Conservation (phyloP, 2,797 vertebrate genomes). For the Synanceia verrucosa region DNA sequence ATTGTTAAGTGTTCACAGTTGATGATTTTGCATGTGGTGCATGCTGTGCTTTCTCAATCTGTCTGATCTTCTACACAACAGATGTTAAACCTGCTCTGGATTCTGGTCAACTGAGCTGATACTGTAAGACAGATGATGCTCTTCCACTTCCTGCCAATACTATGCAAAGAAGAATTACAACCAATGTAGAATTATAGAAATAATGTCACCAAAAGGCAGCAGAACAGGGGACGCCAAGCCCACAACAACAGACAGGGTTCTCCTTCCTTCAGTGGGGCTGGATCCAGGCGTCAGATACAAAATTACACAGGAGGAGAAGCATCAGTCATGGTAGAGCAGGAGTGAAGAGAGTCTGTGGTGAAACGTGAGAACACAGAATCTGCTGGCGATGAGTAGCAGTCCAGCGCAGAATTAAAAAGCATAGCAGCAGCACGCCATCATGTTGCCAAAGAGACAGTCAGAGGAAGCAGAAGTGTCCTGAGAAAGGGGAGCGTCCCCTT, state of each 20-base stretch:
- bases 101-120: background rate
- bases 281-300: slow-evolving; percentile 17
- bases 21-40: no score
- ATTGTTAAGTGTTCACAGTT: background rate
- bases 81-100: background rate
- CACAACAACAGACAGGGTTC: background rate
- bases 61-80: background rate
- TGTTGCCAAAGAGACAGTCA: slow-evolving; percentile 14
- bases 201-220: background rate
- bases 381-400: slow-evolving; percentile 1
- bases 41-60: background rate
- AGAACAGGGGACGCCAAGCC: background rate
- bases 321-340: background rate
- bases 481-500: slow-evolving; percentile 8
- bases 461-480: slow-evolving; percentile 40
- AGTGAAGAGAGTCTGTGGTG: background rate
- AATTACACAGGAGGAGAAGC: background rate
- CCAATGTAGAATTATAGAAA: background rate
- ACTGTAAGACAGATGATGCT: background rate
- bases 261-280: background rate
- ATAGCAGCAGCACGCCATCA: slow-evolving; percentile 11
- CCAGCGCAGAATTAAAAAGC: slow-evolving; percentile 14
- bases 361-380: background rate
- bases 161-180: background rate
- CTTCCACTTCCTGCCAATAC: no score